Conservation (phyloP, 2,113 vertebrate species). For the Psammodynastes pulverulentus region DNA sequence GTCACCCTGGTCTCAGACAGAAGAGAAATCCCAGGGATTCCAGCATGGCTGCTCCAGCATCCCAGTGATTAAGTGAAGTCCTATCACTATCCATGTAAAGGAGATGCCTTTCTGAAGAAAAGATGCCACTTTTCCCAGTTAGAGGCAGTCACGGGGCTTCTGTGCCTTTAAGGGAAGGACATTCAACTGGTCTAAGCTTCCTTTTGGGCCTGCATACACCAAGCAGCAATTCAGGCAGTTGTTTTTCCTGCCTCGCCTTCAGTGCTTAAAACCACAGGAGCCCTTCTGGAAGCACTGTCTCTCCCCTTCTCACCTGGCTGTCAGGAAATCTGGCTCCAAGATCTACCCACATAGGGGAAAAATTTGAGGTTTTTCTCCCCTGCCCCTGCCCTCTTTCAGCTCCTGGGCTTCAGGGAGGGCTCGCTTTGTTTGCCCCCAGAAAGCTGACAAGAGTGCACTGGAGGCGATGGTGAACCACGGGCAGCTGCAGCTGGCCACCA, state of each 20-base stretch:
- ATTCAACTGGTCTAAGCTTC: neutral
- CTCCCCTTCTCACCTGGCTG: neutral
- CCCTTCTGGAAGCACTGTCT: neutral
- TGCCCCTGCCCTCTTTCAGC: neutral
- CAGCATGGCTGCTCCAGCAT: neutral
- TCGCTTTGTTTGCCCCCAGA: conserved; percentile 45
- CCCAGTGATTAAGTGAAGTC: neutral
- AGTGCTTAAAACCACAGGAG: neutral
- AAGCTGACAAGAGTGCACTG: conserved; percentile 53
- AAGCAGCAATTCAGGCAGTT: neutral
- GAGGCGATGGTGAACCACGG: conserved; percentile 51
- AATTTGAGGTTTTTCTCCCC: neutral
- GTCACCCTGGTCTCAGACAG: neutral
- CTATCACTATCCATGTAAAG: neutral
- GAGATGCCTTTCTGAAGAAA: neutral
- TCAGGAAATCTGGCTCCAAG: neutral
- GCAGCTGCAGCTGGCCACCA: conserved; percentile 48
- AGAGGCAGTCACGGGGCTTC: neutral
- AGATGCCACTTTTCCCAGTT: neutral
- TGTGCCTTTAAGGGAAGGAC: neutral
- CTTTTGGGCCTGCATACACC: neutral
- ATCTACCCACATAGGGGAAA: no score
- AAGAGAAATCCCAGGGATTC: neutral
- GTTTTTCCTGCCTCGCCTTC: neutral
- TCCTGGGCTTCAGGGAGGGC: neutral